Base-by-base conservation (phyloP, 1,140 invertebrate genomes). In the Xylocopa sonorina region DNA sequence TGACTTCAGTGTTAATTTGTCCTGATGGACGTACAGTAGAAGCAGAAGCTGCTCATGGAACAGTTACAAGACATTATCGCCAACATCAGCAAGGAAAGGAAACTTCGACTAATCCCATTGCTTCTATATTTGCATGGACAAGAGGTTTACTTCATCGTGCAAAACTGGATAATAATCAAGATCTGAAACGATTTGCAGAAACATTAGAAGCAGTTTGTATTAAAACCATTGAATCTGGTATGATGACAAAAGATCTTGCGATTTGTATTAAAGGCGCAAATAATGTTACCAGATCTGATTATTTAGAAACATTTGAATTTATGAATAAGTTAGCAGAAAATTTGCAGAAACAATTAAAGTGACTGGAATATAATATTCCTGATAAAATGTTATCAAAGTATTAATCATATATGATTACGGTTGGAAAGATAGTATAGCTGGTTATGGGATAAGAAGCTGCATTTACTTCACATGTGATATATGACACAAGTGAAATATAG, bases 81-180 rank as follows among this genome's bases (percentile, higher is more conserved):
- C 95, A 98, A 89, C 96, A 99, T 91, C 98, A 99, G 89, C 96
- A 98, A 93, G 98, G 98, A 62, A 97, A 99, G 92, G 98, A 99
- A 93, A 99, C 98, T 1, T 99, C 98, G 2, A 99, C 98, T 21
- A 99, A 99, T 93, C 97, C 98, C 0, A 99, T 99, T 89, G 98
- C 99, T n/a, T 99, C 98, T 0, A 99, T 99, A 85, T 99, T 99
- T 93, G 99, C 99, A 7, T 99, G 99, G 99, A 98, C 98, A 0
- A 94, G 96, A 86, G 99, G 99, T 62, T 93, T 99, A 0, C 92
- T 96, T 57, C 98, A 99, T 91, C 95, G 99, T 82, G 98, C 98
- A 43, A 98, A 99, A 89, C 93, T 99, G 32, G 99, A 99, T 88
- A 94, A 96, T 57, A 99, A 99, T 88, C 81, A 93, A 27, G 92